Base-by-base conservation (phyloP, 92 coral and sea anemone species). In the Porites lobata region DNA sequence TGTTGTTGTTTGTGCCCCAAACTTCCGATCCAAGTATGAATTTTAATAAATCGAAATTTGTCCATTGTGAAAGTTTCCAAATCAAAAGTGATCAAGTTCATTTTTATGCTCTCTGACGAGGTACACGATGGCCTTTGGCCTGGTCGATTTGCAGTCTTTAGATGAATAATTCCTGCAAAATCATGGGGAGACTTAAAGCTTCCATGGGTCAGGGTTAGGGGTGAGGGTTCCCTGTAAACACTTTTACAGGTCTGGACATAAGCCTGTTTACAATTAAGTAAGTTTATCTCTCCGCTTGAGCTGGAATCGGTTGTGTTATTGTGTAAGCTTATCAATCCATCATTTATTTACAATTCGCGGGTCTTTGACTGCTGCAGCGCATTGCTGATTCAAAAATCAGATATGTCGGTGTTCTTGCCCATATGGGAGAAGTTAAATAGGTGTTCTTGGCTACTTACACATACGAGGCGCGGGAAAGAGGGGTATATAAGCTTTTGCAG, bases 251-350 rank as follows among this genome's bases (percentile, higher is more conserved):
- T 51, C 59, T 29, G 66, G 47, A 32, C 57, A 5, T 20, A 20
- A 17, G 75, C 52, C 52, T 80, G 65, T 80, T 80, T 67, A 18
- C 75, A 80, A 67, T 80, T 21, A 66, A 50, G 24, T 17, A 12
- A 6, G 21, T 50, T 79, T 68, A 81, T 81, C 77, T 56, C 66
- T 24, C 18, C 8, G 26, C 2, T 57, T 13, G 17, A 24, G 6
- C 66, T 62, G 19, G 51, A 1, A 14, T 43, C 17, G 9, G 10
- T 53, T 76, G 68, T 76, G 43, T 29, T 38, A 38, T 38, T 38
- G 47, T 38, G 47, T 38, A 38, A 38, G 5, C 47, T 38, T 38
- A 4, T 38, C 47, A 32, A 79, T 65, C 47, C 47, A 64, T 79
- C 59, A 65, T 20, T 50, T 59, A 63, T 43, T 29, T 53, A 7